Conservation (phyloP, 2,888 invertebrate species). For the Clitarchus hookeri region DNA sequence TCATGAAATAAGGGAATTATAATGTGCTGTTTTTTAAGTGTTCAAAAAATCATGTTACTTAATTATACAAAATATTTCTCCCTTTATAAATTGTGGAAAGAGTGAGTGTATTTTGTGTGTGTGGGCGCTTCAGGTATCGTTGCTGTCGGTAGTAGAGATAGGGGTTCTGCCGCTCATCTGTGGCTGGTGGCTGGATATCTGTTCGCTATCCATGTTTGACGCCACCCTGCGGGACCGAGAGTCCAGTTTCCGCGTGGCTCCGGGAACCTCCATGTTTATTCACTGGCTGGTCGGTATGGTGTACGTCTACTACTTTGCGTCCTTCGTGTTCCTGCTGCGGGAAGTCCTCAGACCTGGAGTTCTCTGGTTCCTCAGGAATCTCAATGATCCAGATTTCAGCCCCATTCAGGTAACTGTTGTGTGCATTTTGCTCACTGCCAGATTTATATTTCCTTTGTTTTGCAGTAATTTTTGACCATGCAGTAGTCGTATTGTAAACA, state of each 20-base stretch:
- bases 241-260: conserved; percentile 84
- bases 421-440: too few species aligned
- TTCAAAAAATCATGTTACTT: too few species aligned
- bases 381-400: conserved; percentile 99
- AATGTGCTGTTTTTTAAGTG: too few species aligned
- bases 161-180: conserved; percentile 95
- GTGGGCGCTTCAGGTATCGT: conserved; percentile 76
- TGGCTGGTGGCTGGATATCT: conserved; percentile 99
- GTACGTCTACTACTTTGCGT: conserved; percentile 98
- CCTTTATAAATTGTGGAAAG: too few species aligned
- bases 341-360: conserved; percentile 97
- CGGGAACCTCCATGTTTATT: conserved; percentile 96
- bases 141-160: conserved; percentile 95
- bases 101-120: background rate
- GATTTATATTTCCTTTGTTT: too few species aligned
- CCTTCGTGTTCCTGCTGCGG: conserved; percentile 87
- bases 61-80: too few species aligned
- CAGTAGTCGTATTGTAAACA: too few species aligned
- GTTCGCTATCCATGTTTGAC: conserved; percentile 91
- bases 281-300: conserved; percentile 99
- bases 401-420: conserved; percentile 79
- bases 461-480: too few species aligned
- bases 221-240: conserved; percentile 87
- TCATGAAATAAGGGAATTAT: too few species aligned
- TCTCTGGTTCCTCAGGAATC: conserved; percentile 95